phyloP scores from a whole-genome alignment of 1,140 invertebrate genomes.

The Antheraea pernyi region DNA sequence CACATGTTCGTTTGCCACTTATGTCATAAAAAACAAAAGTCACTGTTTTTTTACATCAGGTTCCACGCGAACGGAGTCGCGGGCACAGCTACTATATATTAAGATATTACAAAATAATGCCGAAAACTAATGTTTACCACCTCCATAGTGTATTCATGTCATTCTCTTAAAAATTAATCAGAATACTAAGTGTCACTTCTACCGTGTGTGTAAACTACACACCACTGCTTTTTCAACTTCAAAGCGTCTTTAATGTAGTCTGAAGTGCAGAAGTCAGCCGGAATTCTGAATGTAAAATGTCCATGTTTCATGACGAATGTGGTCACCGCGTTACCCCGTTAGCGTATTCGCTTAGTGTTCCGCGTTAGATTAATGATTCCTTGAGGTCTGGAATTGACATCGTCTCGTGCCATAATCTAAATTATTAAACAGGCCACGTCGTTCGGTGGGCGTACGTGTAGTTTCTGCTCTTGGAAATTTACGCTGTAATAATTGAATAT shows the following conservation, averaged over 20 bases:
- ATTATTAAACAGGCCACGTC: constrained; percentile 9
- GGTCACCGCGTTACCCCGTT: neutral
- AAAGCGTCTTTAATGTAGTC: neutral
- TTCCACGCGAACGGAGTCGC: too few relatives aligned
- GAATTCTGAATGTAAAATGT: neutral
- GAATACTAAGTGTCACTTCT: too few relatives aligned
- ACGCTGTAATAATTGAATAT: neutral
- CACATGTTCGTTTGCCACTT: too few relatives aligned
- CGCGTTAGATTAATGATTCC: constrained; percentile 7
- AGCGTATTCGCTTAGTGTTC: neutral
- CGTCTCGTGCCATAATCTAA: neutral
- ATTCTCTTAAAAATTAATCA: too few relatives aligned
- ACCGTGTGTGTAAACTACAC: too few relatives aligned
- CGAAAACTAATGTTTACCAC: too few relatives aligned
- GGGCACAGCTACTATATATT: too few relatives aligned
- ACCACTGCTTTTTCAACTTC: too few relatives aligned
- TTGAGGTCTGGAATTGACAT: constrained; percentile 12
- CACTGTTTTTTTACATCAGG: too few relatives aligned
- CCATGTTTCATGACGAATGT: neutral
- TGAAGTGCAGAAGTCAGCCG: neutral
- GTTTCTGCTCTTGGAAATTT: neutral
- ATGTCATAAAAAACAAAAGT: too few relatives aligned
- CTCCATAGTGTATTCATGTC: too few relatives aligned
- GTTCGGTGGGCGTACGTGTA: neutral
- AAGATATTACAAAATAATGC: too few relatives aligned